Conservation (phyloP, 2,888 invertebrate species). For the Gerris lacustris region DNA sequence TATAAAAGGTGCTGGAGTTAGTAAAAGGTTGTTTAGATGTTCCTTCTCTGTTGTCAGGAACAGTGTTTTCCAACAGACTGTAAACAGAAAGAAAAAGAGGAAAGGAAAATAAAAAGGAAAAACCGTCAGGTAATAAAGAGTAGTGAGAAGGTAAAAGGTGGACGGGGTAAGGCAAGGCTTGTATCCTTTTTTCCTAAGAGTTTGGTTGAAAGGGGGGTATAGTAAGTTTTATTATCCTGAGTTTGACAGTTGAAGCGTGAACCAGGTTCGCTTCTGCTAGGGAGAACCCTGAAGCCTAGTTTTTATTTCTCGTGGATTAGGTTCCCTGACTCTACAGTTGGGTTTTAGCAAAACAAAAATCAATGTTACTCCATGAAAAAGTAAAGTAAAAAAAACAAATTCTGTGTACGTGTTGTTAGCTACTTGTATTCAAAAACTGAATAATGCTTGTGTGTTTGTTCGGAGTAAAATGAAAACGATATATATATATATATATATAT, state of each 20-base stretch:
- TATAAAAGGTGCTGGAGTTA: too few species aligned
- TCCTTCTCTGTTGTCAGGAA: too few species aligned
- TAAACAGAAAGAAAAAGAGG: too few species aligned
- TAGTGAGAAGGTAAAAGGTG: neutral
- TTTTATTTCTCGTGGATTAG: neutral
- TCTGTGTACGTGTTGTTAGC: too few species aligned
- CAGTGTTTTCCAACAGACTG: too few species aligned
- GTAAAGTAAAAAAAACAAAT: too few species aligned
- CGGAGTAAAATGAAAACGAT: too few species aligned
- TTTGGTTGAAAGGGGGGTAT: neutral
- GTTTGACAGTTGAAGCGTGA: constrained; percentile 5
- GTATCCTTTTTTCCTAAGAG: neutral
- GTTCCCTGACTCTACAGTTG: neutral
- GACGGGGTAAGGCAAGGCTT: neutral
- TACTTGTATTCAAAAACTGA: too few species aligned
- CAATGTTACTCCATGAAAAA: neutral
- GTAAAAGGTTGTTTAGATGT: too few species aligned
- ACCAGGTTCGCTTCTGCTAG: neutral
- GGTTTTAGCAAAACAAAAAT: neutral
- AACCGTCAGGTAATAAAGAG: neutral
- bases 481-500: too few species aligned
- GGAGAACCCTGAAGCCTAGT: neutral
- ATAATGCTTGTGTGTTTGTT: too few species aligned
- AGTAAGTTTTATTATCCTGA: constrained; percentile 3
- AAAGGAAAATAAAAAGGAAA: neutral